Evolutionary conservation across 2,113 vertebrate genomes (phyloP).

Genomic region (Pluvianellus socialis): DNA sequence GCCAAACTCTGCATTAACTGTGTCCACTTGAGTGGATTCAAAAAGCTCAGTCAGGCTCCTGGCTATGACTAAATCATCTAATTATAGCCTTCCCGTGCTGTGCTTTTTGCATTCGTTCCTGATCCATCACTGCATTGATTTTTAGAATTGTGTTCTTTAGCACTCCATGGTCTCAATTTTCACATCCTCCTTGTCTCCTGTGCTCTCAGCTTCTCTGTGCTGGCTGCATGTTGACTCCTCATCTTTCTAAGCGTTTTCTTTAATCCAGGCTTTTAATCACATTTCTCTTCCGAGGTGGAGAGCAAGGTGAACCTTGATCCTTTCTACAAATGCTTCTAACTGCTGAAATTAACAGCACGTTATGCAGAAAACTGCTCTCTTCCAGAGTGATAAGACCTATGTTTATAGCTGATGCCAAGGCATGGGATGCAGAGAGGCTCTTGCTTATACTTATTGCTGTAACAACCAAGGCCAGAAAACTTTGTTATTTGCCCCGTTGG

Average conservation of each 20-base stretch:
- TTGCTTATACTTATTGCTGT: too few relatives aligned
- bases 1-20: slow-evolving; percentile 10
- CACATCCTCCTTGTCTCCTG: not conserved
- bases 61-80: slow-evolving; percentile 63
- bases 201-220: not conserved
- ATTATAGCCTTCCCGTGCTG: slow-evolving; percentile 56
- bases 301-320: not conserved
- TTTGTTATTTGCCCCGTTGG: too few relatives aligned
- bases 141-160: slow-evolving; percentile 40
- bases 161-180: slow-evolving; percentile 31
- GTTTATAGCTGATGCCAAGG: too few relatives aligned
- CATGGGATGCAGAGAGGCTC: too few relatives aligned
- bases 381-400: too few relatives aligned
- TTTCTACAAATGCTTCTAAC: not conserved
- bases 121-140: slow-evolving; percentile 61
- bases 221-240: not conserved
- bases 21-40: slow-evolving; percentile 61
- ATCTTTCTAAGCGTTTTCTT: not conserved
- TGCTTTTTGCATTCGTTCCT: slow-evolving; percentile 45
- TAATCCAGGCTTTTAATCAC: not conserved
- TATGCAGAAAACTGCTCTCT: too few relatives aligned
- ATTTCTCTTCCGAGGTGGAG: not conserved
- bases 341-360: too few relatives aligned
- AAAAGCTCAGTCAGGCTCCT: slow-evolving; percentile 58
- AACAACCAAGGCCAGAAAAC: too few relatives aligned